Evolutionary conservation across 2,113 vertebrate genomes (phyloP).

Genomic region (Clinocottus analis): DNA sequence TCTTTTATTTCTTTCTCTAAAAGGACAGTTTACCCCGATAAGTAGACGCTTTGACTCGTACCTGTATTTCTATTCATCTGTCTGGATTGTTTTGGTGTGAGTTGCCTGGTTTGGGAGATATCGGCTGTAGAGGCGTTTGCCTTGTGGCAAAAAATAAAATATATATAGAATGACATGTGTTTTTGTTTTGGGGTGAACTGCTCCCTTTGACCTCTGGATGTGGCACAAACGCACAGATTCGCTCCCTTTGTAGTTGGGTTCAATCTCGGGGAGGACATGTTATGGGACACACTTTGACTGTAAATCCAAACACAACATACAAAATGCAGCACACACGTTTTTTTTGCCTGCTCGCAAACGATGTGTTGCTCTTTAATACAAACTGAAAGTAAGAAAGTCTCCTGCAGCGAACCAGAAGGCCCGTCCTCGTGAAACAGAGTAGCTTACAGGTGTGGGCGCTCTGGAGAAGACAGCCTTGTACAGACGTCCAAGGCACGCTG

Average conservation of each 20-base stretch:
- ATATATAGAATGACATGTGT: neutral
- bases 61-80: neutral
- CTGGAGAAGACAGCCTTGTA: constrained; percentile 57
- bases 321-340: constrained; percentile 6
- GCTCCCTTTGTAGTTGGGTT: constrained; percentile 14
- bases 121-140: neutral
- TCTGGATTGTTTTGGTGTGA: neutral
- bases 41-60: neutral
- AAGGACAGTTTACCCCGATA: neutral
- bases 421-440: constrained; percentile 28
- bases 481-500: constrained; percentile 68
- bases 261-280: constrained; percentile 28
- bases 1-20: neutral
- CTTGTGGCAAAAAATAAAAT: neutral
- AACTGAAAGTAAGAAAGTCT: neutral
- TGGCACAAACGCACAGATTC: constrained; percentile 51
- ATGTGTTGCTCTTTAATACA: constrained; percentile 12
- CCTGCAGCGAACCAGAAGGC: no score
- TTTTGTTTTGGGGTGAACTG: neutral
- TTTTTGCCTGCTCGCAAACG: neutral
- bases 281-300: constrained; percentile 5
- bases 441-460: constrained; percentile 44
- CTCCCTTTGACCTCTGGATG: constrained; percentile 10
- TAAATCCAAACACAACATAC: neutral
- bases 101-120: neutral